phyloP scores from a whole-genome alignment of 2,888 invertebrate genomes.

The Spialia ferax region DNA sequence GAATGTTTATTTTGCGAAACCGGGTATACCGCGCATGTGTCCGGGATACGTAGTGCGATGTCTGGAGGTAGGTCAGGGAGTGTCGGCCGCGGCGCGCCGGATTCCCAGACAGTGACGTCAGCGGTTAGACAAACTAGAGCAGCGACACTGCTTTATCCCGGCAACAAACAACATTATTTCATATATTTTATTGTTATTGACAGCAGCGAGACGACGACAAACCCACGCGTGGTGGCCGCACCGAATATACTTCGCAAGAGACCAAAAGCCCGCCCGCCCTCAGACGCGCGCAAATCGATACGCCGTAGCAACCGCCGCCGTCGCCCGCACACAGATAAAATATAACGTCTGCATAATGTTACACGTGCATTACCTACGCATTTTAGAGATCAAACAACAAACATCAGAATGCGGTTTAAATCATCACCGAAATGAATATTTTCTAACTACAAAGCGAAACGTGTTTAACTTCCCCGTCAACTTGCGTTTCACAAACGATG shows the following conservation, averaged over 20 bases:
- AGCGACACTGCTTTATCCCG: constrained; percentile 78
- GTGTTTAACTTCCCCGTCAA: constrained; percentile 27
- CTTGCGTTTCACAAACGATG: constrained; percentile 13
- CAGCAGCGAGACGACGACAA: constrained; percentile 83
- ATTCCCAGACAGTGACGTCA: constrained; percentile 85
- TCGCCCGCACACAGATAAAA: constrained; percentile 36
- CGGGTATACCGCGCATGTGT: constrained; percentile 44
- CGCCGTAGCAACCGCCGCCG: constrained; percentile 42
- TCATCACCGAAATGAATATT: constrained; percentile 40
- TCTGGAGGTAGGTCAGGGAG: constrained; percentile 84
- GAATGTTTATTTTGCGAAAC: background rate
- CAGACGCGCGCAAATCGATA: constrained; percentile 63
- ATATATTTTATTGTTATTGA: constrained; percentile 82
- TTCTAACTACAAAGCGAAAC: constrained; percentile 40
- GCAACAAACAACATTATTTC: constrained; percentile 77
- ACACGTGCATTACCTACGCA: constrained; percentile 45
- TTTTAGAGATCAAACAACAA: constrained; percentile 44
- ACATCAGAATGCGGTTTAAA: constrained; percentile 42
- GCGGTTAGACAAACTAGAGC: constrained; percentile 82
- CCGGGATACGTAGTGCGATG: constrained; percentile 50
- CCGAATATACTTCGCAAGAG: constrained; percentile 66
- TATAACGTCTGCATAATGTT: constrained; percentile 41
- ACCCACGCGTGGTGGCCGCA: constrained; percentile 68
- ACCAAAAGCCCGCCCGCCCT: constrained; percentile 59
- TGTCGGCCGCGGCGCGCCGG: constrained; percentile 67